Conservation (phyloP, 2,797 vertebrate genomes). For the Phrynocephalus guinanensis region DNA sequence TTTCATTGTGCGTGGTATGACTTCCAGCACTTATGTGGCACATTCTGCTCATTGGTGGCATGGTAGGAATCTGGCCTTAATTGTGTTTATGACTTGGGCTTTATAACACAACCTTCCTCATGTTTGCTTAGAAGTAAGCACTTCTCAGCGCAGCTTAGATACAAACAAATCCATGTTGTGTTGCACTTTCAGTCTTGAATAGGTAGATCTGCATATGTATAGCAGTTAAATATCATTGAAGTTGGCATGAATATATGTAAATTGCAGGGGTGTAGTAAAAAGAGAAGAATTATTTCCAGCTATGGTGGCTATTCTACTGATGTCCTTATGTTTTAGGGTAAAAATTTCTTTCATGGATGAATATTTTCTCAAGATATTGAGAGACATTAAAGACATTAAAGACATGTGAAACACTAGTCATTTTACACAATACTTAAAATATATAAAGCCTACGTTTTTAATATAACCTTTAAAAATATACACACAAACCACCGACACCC, state of each 20-base stretch:
- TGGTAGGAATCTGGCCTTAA: background rate
- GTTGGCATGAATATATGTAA: constrained; percentile 47
- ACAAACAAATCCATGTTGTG: background rate
- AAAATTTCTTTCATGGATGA: constrained; percentile 74
- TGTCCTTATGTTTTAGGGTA: constrained; percentile 71
- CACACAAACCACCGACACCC: background rate
- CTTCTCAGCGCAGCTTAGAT: background rate
- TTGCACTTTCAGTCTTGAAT: background rate
- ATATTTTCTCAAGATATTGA: constrained; percentile 74
- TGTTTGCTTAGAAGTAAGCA: background rate
- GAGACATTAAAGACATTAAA: constrained; percentile 77
- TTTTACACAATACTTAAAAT: constrained; percentile 73
- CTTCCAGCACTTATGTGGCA: too few relatives aligned
- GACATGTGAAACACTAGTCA: constrained; percentile 70
- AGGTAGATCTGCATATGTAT: constrained; percentile 22
- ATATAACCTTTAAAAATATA: constrained; percentile 56
- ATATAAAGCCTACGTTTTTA: constrained; percentile 69
- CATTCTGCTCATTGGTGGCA: background rate
- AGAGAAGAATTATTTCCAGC: constrained; percentile 36
- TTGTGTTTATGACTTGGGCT: background rate
- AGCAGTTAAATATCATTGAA: constrained; percentile 48
- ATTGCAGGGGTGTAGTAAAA: constrained; percentile 50
- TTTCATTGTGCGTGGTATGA: too few relatives aligned
- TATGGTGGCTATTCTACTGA: constrained; percentile 11
- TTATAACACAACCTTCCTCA: background rate